Evolutionary conservation across 2,888 invertebrate genomes (phyloP).

Genomic region (Philaethria dido): DNA sequence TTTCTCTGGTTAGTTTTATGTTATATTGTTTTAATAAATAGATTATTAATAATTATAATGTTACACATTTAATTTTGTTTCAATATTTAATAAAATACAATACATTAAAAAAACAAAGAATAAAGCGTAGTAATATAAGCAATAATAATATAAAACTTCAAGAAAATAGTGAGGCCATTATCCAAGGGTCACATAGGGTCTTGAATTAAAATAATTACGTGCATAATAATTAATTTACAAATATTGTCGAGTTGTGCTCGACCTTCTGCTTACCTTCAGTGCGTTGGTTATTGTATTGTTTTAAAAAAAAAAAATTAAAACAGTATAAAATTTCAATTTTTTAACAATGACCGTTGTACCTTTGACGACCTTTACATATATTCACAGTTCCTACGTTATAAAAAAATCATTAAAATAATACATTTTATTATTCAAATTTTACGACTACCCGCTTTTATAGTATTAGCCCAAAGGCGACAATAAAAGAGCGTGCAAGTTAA

Average conservation of each 20-base stretch:
- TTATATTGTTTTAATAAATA: not conserved
- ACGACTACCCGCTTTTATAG: slow-evolving; percentile 30
- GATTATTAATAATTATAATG: not conserved
- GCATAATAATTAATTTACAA: slow-evolving; percentile 19
- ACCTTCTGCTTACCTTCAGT: slow-evolving; percentile 21
- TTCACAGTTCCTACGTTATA: not conserved
- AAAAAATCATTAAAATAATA: slow-evolving; percentile 3
- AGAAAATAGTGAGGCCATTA: slow-evolving; percentile 25
- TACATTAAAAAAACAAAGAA: not conserved
- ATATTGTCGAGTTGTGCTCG: slow-evolving; percentile 22
- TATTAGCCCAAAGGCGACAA: slow-evolving; percentile 10
- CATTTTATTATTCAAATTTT: slow-evolving; percentile 29
- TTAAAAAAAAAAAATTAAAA: slow-evolving; percentile 8
- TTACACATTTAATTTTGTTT: not conserved
- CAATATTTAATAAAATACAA: not conserved
- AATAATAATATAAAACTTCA: slow-evolving; percentile 17
- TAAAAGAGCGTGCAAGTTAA: slow-evolving; percentile 48
- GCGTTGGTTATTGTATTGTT: slow-evolving; percentile 22
- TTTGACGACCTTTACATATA: not conserved
- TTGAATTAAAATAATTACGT: slow-evolving; percentile 30
- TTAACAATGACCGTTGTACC: not conserved
- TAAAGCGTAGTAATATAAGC: not conserved
- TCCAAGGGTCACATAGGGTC: slow-evolving; percentile 22
- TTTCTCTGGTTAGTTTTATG: slow-evolving; percentile 16
- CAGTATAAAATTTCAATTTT: slow-evolving; percentile 9